Conservation (phyloP, 2,113 vertebrate species). For the Vimba vimba region DNA sequence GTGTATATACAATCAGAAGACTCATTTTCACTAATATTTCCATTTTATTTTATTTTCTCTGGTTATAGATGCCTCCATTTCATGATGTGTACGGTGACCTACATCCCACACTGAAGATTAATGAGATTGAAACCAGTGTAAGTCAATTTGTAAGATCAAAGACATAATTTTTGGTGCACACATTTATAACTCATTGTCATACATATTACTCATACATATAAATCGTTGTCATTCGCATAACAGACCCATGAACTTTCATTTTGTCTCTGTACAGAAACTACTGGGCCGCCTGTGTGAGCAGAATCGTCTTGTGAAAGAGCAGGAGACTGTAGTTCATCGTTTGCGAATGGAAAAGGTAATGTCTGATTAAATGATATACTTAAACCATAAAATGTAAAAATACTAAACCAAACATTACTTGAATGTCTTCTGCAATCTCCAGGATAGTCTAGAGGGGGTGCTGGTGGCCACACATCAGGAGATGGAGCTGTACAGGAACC, state of each 20-base stretch:
- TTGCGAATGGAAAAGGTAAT: slow-evolving; percentile 92
- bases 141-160: slow-evolving; percentile 63
- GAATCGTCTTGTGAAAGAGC: slow-evolving; percentile 88
- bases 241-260: not conserved
- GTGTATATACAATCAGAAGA: not conserved
- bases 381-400: not conserved
- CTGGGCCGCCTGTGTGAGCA: slow-evolving; percentile 92
- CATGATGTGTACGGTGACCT: slow-evolving; percentile 87
- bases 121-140: slow-evolving; percentile 95
- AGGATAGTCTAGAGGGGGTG: slow-evolving; percentile 94
- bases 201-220: not conserved
- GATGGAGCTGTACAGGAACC: slow-evolving; percentile 89
- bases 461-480: slow-evolving; percentile 94
- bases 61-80: slow-evolving; percentile 85
- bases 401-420: not conserved
- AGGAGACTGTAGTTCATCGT: slow-evolving; percentile 89
- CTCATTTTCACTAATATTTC: not conserved
- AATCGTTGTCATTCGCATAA: not conserved
- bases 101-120: slow-evolving; percentile 88
- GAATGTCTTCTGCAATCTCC: not conserved
- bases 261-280: slow-evolving; percentile 81
- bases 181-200: not conserved
- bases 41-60: slow-evolving; percentile 31
- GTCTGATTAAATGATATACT: not conserved
- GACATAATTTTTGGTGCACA: not conserved